These are phyloP conservation scores for Stenotaenia linearis DNA, from an alignment of 2,888 invertebrate genomes.

Conservation along the genomic window DNA sequence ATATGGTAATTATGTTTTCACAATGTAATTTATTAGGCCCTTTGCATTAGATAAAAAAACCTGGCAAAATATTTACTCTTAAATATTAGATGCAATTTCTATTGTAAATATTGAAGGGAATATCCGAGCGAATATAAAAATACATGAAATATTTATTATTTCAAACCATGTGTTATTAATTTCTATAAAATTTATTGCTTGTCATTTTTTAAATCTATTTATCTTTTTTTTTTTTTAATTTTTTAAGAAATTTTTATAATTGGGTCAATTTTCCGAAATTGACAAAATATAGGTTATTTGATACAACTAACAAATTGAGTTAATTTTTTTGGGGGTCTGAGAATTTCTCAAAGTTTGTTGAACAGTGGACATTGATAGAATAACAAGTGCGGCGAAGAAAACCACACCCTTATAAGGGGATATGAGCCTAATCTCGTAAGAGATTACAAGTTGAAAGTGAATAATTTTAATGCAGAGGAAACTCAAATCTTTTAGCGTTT, in stretches of 20 bases:
- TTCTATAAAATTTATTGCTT: neutral
- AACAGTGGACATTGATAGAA: constrained; percentile 11
- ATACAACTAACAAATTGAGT: neutral
- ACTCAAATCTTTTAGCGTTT: neutral
- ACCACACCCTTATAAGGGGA: constrained; percentile 5
- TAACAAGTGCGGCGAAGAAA: neutral
- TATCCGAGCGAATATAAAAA: neutral
- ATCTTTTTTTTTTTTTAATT: neutral
- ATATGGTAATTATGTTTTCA: neutral
- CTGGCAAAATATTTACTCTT: too few species aligned
- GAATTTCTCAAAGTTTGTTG: neutral
- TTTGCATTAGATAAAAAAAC: neutral
- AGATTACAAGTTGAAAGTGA: neutral
- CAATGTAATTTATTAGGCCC: neutral
- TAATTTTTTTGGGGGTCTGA: neutral
- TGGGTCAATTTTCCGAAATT: neutral
- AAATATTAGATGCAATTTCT: too few species aligned
- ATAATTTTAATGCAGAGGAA: neutral
- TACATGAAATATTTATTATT: neutral
- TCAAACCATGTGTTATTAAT: neutral
- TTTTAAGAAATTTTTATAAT: neutral
- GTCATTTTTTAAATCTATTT: neutral
- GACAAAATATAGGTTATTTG: constrained; percentile 1
- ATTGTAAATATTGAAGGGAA: too few species aligned
- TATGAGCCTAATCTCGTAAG: neutral